Evolutionary conservation across 2,113 vertebrate genomes (phyloP).

Genomic region (Cephalopterus ornatus): DNA sequence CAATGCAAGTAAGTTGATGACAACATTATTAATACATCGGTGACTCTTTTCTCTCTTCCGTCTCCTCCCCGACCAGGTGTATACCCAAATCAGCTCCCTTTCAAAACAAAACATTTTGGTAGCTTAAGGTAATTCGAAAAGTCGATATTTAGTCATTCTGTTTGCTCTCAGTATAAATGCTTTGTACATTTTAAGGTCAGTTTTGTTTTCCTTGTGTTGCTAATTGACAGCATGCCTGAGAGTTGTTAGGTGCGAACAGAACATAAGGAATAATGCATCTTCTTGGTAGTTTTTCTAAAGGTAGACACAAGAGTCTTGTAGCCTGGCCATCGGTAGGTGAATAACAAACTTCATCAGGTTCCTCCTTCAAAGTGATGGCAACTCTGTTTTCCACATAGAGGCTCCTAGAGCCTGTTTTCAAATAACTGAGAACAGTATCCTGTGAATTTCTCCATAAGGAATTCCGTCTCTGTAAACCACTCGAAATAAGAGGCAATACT

Average conservation of each 20-base stretch:
- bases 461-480: background rate
- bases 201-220: background rate
- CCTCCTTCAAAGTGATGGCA: background rate
- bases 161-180: background rate
- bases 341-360: background rate
- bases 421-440: background rate
- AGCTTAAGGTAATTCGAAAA: background rate
- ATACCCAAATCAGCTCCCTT: background rate
- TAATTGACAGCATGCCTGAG: background rate
- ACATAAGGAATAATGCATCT: background rate
- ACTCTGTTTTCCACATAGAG: accelerated
- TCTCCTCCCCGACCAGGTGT: background rate
- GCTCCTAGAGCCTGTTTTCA: background rate
- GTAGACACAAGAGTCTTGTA: background rate
- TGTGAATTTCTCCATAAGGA: background rate
- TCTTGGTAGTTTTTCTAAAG: background rate
- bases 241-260: background rate
- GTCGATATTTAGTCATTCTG: background rate
- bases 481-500: background rate
- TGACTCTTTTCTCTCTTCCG: background rate
- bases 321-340: background rate
- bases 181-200: background rate
- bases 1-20: background rate
- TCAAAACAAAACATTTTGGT: background rate
- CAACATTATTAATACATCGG: background rate